phyloP scores from a whole-genome alignment of 1,140 invertebrate species.

The Ladona fulva region DNA sequence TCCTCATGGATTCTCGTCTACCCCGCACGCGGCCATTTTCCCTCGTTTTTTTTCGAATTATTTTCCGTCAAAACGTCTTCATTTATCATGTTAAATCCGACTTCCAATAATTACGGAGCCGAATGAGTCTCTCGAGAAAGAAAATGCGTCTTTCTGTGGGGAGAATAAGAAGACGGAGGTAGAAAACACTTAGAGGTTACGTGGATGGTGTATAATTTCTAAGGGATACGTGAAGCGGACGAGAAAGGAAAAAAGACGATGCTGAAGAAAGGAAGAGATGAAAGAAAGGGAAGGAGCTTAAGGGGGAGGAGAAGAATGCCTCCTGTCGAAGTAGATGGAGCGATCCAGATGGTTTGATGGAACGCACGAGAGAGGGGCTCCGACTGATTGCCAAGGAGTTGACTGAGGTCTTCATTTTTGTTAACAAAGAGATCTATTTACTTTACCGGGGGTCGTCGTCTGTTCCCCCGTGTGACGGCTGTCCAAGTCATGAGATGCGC shows the following conservation, averaged over 20 bases:
- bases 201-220: neutral
- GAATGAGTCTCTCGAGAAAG: neutral
- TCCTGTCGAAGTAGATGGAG: too few relatives aligned
- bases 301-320: neutral
- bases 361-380: too few relatives aligned
- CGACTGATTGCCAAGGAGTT: too few relatives aligned
- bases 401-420: too few relatives aligned
- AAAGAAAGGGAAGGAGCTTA: neutral
- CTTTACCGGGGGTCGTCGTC: too few relatives aligned
- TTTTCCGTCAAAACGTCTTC: constrained; percentile 1
- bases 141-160: neutral
- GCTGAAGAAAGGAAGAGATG: neutral
- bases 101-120: neutral
- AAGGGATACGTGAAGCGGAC: neutral
- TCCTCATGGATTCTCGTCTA: too few relatives aligned
- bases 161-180: too few relatives aligned
- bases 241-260: neutral
- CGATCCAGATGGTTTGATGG: too few relatives aligned
- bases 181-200: neutral
- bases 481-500: too few relatives aligned
- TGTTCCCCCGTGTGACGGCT: too few relatives aligned
- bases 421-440: too few relatives aligned
- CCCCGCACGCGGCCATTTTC: too few relatives aligned
- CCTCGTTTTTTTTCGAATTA: neutral
- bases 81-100: neutral